A percentile compares a stretch with the other conserved stretches of the same genome.
Conservation (phyloP, 2,888 invertebrate species). For the Tiphia femorata region DNA sequence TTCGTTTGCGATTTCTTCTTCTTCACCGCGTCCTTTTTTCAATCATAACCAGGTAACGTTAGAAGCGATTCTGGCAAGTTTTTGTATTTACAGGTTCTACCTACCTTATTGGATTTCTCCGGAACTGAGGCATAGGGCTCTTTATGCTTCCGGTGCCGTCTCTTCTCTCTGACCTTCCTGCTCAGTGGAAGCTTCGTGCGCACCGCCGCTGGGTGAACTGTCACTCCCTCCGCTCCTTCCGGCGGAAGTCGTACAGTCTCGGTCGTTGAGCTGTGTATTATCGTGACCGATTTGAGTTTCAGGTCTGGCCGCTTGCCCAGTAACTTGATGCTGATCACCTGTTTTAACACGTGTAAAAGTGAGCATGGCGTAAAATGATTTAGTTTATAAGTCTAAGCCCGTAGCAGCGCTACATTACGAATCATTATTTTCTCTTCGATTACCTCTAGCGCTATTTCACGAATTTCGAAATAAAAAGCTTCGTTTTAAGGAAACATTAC, state of each 20-base stretch:
- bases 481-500: too few relatives aligned
- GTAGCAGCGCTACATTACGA: too few relatives aligned
- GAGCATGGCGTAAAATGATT: too few relatives aligned
- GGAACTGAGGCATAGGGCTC: conserved; percentile 50
- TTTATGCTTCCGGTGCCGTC: conserved; percentile 73
- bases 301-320: conserved; percentile 84
- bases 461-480: too few relatives aligned
- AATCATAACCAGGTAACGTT: too few relatives aligned
- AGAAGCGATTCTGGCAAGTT: too few relatives aligned
- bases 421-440: too few relatives aligned
- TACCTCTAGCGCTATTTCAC: too few relatives aligned
- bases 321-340: conserved; percentile 85
- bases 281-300: conserved; percentile 88
- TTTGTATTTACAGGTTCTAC: too few relatives aligned
- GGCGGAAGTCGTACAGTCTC: conserved; percentile 87
- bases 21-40: conserved; percentile 27
- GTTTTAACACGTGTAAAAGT: too few relatives aligned
- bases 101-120: conserved; percentile 70
- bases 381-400: too few relatives aligned
- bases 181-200: conserved; percentile 89
- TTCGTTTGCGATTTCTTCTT: conserved; percentile 43
- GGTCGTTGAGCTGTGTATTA: conserved; percentile 90
- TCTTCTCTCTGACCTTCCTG: conserved; percentile 81
- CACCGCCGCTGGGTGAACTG: conserved; percentile 86
- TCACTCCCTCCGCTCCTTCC: conserved; percentile 80